Base-by-base conservation (phyloP, 2,113 vertebrate species). In the Amazona guildingii region DNA sequence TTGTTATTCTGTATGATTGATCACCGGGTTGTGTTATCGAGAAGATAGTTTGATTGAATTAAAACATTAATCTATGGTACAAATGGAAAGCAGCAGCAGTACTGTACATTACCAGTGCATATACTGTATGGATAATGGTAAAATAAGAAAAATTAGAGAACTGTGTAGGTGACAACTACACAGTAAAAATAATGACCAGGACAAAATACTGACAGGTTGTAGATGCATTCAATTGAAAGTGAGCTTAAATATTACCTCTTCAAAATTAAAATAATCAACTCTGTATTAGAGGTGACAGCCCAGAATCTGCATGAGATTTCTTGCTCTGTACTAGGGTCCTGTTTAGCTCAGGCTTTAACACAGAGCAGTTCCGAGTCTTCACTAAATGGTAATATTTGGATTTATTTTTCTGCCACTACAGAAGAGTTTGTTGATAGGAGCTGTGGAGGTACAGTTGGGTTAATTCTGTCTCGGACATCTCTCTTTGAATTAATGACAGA, bases 1-100 rank as follows among this genome's bases (percentile, higher is more conserved):
- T 84, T 95, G 85, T 94, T 97, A 87, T 75, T 93, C 62, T 87
- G 49, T 63, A 82, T 92, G 95, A 97, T 92, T 95, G 93, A 97
- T 96, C 79, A 82, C 82, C 2, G 1, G 63, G 55, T 68, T 94
- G 41, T 78, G 82, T 76, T 91, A 76, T 6, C 12, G n/a, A 81
- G 72, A 90, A 88, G 84, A 72, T 35, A 86, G 82, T 93, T 16
- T 83, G 94, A 97, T 91, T 24, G 49, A 96, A 95, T 96, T 97
- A 96, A 96, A 96, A 86, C 10, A 16, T 88, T 96, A 91, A 95
- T 96, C 82, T 95, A 55, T 61, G 62, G 66, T 84, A 86, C 84
- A 94, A 95, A 94, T 92, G 91, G 94, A 94, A 92, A 93, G 69
- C 87, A 94, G 84, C 51, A 88, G 82, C 78, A 86, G 24, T 84